phyloP scores from a whole-genome alignment of 2,113 vertebrate species.

The Oplegnathus fasciatus region DNA sequence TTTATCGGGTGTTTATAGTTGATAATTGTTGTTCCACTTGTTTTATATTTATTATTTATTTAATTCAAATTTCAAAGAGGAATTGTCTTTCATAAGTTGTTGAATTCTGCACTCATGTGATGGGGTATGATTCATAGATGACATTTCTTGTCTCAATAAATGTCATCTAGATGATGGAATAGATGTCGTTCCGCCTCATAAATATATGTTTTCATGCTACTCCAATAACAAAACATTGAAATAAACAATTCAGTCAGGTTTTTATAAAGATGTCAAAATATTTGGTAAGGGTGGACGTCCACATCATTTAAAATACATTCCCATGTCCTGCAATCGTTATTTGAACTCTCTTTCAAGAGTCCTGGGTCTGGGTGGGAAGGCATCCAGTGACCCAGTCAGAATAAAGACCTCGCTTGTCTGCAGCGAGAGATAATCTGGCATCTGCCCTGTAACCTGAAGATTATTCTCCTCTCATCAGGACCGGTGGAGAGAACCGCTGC shows the following conservation, averaged over 20 bases:
- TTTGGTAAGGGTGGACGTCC: not conserved
- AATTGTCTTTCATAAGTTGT: too few relatives aligned
- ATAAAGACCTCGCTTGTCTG: constrained; percentile 57
- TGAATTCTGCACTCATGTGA: too few relatives aligned
- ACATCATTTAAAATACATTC: not conserved
- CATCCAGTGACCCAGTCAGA: constrained; percentile 29
- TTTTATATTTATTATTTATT: too few relatives aligned
- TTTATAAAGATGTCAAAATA: not conserved
- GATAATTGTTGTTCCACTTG: too few relatives aligned
- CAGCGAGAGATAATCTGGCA: constrained; percentile 69
- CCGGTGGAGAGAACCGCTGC: constrained; percentile 55
- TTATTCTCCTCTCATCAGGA: constrained; percentile 78
- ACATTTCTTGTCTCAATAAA: too few relatives aligned
- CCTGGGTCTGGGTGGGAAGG: constrained; percentile 8
- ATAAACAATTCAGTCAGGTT: not conserved
- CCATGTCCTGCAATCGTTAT: not conserved
- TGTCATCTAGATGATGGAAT: not conserved
- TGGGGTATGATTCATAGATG: too few relatives aligned
- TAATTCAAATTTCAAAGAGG: too few relatives aligned
- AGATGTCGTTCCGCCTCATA: not conserved
- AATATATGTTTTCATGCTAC: not conserved
- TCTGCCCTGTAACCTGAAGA: constrained; percentile 78
- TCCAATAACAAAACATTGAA: not conserved
- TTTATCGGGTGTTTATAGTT: too few relatives aligned
- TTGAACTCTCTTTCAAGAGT: not conserved